These are phyloP conservation scores for Chiridota heheva DNA, from an alignment of 35 echinoderm and acorn worm genomes.

Conservation along the genomic window DNA sequence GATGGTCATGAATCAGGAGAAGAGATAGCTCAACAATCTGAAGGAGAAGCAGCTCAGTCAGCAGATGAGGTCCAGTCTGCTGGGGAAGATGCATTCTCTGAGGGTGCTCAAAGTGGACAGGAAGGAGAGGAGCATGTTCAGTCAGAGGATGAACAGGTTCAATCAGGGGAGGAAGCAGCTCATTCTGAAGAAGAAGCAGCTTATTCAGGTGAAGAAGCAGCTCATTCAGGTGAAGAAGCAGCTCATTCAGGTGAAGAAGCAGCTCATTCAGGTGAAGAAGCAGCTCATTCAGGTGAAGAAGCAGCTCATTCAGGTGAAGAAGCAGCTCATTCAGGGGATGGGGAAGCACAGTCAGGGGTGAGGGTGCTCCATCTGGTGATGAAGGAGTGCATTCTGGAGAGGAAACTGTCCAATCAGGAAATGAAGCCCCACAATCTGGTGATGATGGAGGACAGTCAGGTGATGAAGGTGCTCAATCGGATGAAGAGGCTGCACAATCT, in stretches of 20 bases:
- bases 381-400: not conserved
- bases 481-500: not conserved
- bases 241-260: not conserved
- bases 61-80: not conserved
- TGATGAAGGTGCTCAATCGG: constrained; percentile 5
- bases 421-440: constrained; percentile 2
- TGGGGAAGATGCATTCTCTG: not conserved
- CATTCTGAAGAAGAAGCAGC: too few species aligned
- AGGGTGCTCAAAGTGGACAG: not conserved
- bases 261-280: constrained; percentile 7
- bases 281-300: not conserved
- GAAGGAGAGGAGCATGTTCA: not conserved
- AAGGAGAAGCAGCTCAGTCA: not conserved
- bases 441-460: constrained; percentile 17
- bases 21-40: not conserved
- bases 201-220: too few species aligned
- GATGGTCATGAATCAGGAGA: not conserved
- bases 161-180: not conserved
- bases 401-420: not conserved
- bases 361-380: not conserved
- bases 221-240: not conserved
- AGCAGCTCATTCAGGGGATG: not conserved
- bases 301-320: not conserved
- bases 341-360: not conserved
- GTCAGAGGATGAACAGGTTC: not conserved